Evolutionary conservation across 2,888 invertebrate genomes (phyloP), one percentile per base, ranked within the genome.

Genomic region (Campoletis raptor): DNA sequence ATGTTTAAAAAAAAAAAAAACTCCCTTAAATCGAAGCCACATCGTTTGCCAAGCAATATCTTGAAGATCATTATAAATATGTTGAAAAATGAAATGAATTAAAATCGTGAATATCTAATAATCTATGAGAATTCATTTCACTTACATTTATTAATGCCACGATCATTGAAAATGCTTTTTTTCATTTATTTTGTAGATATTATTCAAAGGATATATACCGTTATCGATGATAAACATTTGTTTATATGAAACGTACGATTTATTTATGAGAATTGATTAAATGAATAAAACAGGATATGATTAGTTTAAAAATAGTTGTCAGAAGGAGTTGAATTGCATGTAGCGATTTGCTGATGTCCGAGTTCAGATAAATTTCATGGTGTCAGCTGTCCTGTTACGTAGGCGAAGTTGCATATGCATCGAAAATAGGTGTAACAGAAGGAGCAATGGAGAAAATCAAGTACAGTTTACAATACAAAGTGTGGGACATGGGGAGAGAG

Each of bases 371-470:
- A 79, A 61, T 79, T 70, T 69, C 45, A n/a, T 37, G 52, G n/a
- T 79, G 54, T 69, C 61, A 37, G 61, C 37, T 69, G 74, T 85
- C 73, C 61, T 52, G 54, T 79, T 70, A 81, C 81, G 85, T 85
- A 70, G 79, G 78, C 57, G 64, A 52, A 48, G 67, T 61, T 69
- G 36, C 37, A 70, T 36, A 48, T 70, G 61, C 54, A 72, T 66
- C 37, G 72, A 54, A 52, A 74, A 82, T 21, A 64, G 18, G 40
- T 57, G 40, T 42, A 70, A 70, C 42, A 24, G 67, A 48, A 66
- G 74, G 73, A 79, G 78, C 48, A 79, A 73, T 18, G 78, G 70
- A 70, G 69, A 79, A 70, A 79, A 79, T 79, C 69, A 42, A 69
- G 79, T 70, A 57, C 42, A 42, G 69, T 70, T 79, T 70, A 79